Evolutionary conservation across 2,888 invertebrate genomes (phyloP).

Genomic region (Diloba caeruleocephala): DNA sequence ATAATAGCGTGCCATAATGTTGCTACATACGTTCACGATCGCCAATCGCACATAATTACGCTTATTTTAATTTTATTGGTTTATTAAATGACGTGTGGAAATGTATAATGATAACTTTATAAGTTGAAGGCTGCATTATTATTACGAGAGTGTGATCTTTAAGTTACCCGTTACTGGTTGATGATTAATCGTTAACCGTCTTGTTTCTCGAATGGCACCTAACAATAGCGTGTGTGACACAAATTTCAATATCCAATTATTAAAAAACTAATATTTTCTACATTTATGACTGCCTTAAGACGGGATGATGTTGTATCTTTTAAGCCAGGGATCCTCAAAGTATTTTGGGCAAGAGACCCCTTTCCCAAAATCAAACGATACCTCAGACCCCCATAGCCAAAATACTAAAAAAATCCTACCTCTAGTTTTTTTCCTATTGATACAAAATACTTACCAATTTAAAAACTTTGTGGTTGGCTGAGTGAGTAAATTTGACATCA

Average conservation of each 20-base stretch:
- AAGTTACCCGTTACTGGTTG: slow-evolving; percentile 13
- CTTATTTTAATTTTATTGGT: slow-evolving; percentile 50
- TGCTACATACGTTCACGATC: slow-evolving; percentile 42
- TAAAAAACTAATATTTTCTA: not conserved
- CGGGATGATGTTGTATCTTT: too few species aligned
- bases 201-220: not conserved
- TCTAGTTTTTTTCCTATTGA: too few species aligned
- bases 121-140: slow-evolving; percentile 34
- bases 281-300: too few species aligned
- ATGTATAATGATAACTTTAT: slow-evolving; percentile 45
- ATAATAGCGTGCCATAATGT: slow-evolving; percentile 45
- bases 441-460: too few species aligned
- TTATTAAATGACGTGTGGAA: slow-evolving; percentile 45
- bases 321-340: too few species aligned
- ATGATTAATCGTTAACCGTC: slow-evolving; percentile 20
- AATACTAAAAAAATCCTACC: too few species aligned
- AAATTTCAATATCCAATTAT: slow-evolving; percentile 9
- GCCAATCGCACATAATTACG: slow-evolving; percentile 47
- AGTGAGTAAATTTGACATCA: too few species aligned
- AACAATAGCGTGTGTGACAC: slow-evolving; percentile 2
- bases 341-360: too few species aligned
- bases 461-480: too few species aligned
- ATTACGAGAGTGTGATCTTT: slow-evolving; percentile 29
- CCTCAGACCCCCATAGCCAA: too few species aligned
- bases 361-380: too few species aligned